A percentile compares a stretch with the other conserved stretches of the same genome.
phyloP scores from a whole-genome alignment of 2,888 invertebrate species.

The Drosophila subsilvestris region DNA sequence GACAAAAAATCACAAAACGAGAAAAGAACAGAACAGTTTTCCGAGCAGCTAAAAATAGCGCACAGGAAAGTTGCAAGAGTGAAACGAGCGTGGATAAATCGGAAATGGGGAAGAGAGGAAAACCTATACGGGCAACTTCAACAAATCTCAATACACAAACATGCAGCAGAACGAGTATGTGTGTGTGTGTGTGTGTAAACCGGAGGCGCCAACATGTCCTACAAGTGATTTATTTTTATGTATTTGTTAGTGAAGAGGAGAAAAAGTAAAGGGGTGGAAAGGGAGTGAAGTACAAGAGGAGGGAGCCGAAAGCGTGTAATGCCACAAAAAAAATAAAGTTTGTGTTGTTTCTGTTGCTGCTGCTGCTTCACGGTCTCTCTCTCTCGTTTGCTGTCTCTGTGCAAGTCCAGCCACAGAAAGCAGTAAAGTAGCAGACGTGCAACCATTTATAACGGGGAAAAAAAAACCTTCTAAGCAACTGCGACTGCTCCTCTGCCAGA shows the following conservation, averaged over 20 bases:
- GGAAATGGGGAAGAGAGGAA: slow-evolving; percentile 6
- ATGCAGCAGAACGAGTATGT: slow-evolving; percentile 16
- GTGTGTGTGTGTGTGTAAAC: slow-evolving; percentile 52
- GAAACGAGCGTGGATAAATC: slow-evolving; percentile 4
- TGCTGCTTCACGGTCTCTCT: slow-evolving; percentile 39
- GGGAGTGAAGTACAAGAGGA: slow-evolving; percentile 28
- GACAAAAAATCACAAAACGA: no score
- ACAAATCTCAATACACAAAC: slow-evolving; percentile 72
- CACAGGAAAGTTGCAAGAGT: slow-evolving; percentile 34
- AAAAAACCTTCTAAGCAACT: slow-evolving; percentile 46
- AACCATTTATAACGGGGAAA: slow-evolving; percentile 71
- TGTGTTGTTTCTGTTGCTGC: slow-evolving; percentile 41
- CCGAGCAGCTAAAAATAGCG: slow-evolving; percentile 50
- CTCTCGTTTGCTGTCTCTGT: neutral
- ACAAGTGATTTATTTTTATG: slow-evolving; percentile 82
- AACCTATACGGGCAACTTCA: slow-evolving; percentile 65
- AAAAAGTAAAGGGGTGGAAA: slow-evolving; percentile 44
- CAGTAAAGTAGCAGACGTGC: slow-evolving; percentile 62
- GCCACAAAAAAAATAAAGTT: slow-evolving; percentile 70
- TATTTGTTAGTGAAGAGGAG: slow-evolving; percentile 71
- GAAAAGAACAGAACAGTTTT: slow-evolving; percentile 36
- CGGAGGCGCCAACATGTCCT: slow-evolving; percentile 83
- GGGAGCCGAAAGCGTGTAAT: slow-evolving; percentile 51
- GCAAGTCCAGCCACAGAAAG: slow-evolving; percentile 35
- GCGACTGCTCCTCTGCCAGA: slow-evolving; percentile 2